Percentiles rank a stretch among this genome's conserved stretches.
Evolutionary conservation across 2,888 invertebrate genomes (phyloP).

Genomic region (Hyles lineata): DNA sequence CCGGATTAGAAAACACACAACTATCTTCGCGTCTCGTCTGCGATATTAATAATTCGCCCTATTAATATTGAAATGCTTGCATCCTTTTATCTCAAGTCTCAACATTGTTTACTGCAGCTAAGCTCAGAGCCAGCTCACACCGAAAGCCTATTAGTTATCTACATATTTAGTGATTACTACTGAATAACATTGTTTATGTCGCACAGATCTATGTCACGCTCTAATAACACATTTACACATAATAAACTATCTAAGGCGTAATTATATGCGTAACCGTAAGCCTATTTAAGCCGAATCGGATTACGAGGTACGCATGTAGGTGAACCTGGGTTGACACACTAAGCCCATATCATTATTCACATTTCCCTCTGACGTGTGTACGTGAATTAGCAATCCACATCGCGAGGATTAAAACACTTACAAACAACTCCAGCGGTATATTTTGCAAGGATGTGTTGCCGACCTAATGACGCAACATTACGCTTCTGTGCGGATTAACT

Average conservation of each 20-base stretch:
- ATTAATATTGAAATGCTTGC: too few species aligned
- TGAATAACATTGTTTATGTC: neutral
- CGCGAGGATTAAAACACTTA: conserved; percentile 69
- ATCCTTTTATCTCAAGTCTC: too few species aligned
- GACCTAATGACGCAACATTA: conserved; percentile 11
- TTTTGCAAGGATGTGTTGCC: neutral
- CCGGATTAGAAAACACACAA: too few species aligned
- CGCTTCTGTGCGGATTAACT: conserved; percentile 66
- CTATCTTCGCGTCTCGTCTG: too few species aligned
- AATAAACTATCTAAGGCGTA: conserved; percentile 1
- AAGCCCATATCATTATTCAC: conserved; percentile 68
- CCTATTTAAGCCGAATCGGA: conserved; percentile 43
- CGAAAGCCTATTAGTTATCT: too few species aligned
- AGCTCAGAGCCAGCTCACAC: too few species aligned
- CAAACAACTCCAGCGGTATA: conserved; percentile 64
- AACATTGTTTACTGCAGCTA: too few species aligned
- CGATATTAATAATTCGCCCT: too few species aligned
- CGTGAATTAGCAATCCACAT: conserved; percentile 53
- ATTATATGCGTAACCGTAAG: conserved; percentile 36
- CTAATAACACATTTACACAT: conserved; percentile 13
- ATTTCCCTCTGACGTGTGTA: conserved; percentile 59
- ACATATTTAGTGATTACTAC: too few species aligned
- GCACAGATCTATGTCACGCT: neutral
- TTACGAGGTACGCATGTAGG: conserved; percentile 40
- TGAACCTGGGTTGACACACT: conserved; percentile 51